phyloP scores from a whole-genome alignment of 2,113 vertebrate genomes.

The Peromyscus californicus region DNA sequence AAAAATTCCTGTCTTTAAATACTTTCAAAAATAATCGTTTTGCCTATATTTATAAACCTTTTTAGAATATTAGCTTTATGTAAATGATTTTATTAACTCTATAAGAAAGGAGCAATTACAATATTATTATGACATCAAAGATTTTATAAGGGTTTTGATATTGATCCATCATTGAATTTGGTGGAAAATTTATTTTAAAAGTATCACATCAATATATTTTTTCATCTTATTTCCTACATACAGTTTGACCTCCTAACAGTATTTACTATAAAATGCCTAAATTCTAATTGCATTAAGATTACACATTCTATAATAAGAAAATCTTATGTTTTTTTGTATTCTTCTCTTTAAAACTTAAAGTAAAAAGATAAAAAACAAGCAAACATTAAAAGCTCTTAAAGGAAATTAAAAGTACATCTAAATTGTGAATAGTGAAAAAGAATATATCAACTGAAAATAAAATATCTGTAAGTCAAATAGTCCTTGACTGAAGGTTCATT shows the following conservation, averaged over 20 bases:
- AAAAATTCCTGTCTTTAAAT: too few species aligned
- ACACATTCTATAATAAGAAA: background rate
- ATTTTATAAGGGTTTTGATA: too few species aligned
- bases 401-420: background rate
- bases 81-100: too few species aligned
- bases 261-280: background rate
- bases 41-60: too few species aligned
- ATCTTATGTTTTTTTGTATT: background rate
- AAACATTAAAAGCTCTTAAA: background rate
- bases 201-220: too few species aligned
- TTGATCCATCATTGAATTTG: too few species aligned
- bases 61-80: too few species aligned
- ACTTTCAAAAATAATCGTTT: too few species aligned
- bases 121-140: too few species aligned
- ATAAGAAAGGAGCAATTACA: too few species aligned
- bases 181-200: too few species aligned
- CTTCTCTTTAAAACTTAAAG: background rate
- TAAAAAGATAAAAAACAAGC: background rate
- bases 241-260: background rate
- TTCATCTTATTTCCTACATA: background rate
- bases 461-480: background rate
- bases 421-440: background rate
- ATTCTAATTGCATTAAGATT: background rate
- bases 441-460: background rate
- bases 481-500: background rate